These are phyloP conservation scores for Tauraco hartlaubi DNA, from an alignment of 2,797 vertebrate species.

Conservation along the genomic window DNA sequence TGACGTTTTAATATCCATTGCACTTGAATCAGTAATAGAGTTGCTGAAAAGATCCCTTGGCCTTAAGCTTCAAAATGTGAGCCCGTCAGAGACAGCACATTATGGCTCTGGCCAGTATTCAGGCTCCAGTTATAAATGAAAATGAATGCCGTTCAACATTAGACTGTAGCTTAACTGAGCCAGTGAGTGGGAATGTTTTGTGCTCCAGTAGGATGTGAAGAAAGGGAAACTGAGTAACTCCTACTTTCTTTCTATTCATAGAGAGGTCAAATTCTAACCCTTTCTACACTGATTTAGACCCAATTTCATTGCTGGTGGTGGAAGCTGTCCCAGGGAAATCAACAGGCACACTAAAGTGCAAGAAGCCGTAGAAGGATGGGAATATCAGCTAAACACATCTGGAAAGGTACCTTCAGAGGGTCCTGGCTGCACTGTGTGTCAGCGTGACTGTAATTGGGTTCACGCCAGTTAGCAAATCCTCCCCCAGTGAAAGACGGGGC, in stretches of 20 bases:
- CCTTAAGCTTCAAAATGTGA: not conserved
- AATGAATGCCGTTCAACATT: not conserved
- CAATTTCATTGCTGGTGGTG: not conserved
- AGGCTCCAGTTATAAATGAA: not conserved
- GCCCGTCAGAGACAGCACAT: rapidly evolving
- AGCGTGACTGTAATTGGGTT: not conserved
- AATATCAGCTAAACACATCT: not conserved
- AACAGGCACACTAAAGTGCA: not conserved
- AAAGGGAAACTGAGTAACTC: not conserved
- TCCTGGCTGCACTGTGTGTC: not conserved
- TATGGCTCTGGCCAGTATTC: not conserved
- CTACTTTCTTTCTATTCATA: not conserved
- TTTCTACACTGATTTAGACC: not conserved
- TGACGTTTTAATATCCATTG: not conserved
- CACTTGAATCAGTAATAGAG: not conserved
- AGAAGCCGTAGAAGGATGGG: not conserved
- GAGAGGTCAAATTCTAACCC: not conserved
- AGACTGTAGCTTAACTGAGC: not conserved
- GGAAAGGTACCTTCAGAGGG: not conserved
- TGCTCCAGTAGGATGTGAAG: not conserved
- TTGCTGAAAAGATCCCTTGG: not conserved
- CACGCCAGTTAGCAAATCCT: not conserved
- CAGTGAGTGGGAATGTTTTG: not conserved
- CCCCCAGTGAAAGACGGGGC: not conserved
- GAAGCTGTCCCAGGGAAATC: not conserved